A percentile compares a stretch with the other conserved stretches of the same genome.
Evolutionary conservation across 2,797 vertebrate genomes (phyloP).

Genomic region (Hirundo rustica): DNA sequence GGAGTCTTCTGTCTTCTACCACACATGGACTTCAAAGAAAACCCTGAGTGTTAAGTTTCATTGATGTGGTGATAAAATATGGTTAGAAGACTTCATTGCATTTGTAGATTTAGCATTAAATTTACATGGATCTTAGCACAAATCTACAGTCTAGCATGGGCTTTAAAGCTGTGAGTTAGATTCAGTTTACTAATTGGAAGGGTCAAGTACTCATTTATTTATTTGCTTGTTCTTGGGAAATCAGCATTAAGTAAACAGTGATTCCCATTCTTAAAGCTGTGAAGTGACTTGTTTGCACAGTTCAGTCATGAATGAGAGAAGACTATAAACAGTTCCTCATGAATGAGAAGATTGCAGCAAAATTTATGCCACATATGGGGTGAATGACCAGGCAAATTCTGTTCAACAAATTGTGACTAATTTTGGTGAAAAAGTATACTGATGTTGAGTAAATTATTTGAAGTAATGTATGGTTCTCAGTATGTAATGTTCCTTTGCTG

Average conservation of each 20-base stretch:
- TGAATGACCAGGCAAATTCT: background rate
- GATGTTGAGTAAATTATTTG: background rate
- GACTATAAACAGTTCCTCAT: background rate
- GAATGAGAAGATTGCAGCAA: background rate
- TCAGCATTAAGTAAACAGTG: background rate
- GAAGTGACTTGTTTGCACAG: background rate
- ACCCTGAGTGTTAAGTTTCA: background rate
- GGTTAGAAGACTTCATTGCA: background rate
- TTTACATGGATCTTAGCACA: background rate
- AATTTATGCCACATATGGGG: accelerated
- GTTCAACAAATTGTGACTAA: background rate
- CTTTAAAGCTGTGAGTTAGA: background rate
- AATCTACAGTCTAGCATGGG: background rate
- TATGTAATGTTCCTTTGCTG: background rate
- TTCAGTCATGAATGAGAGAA: background rate
- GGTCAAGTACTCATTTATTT: background rate
- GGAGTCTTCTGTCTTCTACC: background rate
- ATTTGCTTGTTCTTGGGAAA: background rate
- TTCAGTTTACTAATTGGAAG: background rate
- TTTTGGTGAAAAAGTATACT: background rate
- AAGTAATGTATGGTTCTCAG: background rate
- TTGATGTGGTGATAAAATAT: background rate
- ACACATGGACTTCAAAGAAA: background rate
- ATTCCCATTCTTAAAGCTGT: background rate
- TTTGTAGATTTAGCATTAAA: background rate